Percentiles rank a stretch among this genome's conserved stretches.
Evolutionary conservation across 2,797 vertebrate species (phyloP).

Genomic region (Etheostoma perlongum): DNA sequence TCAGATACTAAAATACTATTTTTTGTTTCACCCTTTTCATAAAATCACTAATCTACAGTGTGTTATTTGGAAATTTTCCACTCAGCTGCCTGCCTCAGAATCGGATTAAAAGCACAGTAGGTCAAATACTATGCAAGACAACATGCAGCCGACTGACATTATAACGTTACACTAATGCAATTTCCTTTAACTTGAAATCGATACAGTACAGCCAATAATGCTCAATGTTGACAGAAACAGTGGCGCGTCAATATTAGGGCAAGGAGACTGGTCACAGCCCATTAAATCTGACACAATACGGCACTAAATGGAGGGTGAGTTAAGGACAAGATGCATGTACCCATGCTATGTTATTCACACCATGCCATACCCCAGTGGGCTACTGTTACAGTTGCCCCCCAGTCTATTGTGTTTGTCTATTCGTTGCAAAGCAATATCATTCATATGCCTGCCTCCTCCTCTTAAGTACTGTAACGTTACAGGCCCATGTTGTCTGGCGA

Average conservation of each 20-base stretch:
- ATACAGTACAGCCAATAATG: slow-evolving; percentile 2
- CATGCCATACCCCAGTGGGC: slow-evolving; percentile 6
- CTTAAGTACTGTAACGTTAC: neutral
- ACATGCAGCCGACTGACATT: neutral
- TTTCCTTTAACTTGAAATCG: slow-evolving; percentile 21
- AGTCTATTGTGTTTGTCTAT: slow-evolving; percentile 7
- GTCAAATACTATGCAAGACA: slow-evolving; percentile 15
- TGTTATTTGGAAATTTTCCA: neutral
- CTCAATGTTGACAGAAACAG: neutral
- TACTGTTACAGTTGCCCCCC: neutral
- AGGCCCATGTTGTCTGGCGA: slow-evolving; percentile 44
- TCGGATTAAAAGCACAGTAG: slow-evolving; percentile 44
- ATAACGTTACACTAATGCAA: neutral
- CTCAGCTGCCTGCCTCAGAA: slow-evolving; percentile 25
- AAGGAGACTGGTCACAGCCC: neutral
- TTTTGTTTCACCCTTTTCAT: neutral
- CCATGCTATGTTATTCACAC: slow-evolving; percentile 1
- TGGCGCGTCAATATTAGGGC: neutral
- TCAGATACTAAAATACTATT: neutral
- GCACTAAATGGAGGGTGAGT: neutral
- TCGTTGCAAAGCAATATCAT: slow-evolving; percentile 40
- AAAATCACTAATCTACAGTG: neutral
- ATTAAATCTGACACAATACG: slow-evolving; percentile 1
- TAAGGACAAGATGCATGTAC: slow-evolving; percentile 51
- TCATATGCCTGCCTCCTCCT: slow-evolving; percentile 29